phyloP scores from a whole-genome alignment of 2,797 vertebrate genomes.

The Anguilla obscura region DNA sequence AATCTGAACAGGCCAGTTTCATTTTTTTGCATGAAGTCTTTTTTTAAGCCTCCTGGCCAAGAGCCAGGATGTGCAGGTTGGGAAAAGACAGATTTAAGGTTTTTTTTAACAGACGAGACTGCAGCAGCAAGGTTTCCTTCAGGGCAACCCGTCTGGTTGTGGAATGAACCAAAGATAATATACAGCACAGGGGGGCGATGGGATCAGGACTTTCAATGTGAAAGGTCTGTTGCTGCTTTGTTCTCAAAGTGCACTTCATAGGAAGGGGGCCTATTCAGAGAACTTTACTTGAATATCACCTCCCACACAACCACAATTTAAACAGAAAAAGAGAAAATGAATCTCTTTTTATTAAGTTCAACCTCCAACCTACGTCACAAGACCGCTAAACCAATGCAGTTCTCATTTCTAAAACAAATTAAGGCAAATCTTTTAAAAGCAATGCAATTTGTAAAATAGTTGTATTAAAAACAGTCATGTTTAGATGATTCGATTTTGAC shows the following conservation, averaged over 20 bases:
- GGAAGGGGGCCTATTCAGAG: conserved; percentile 9
- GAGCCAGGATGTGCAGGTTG: conserved; percentile 37
- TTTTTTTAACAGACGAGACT: conserved; percentile 42
- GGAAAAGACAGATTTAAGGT: conserved; percentile 34
- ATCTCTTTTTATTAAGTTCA: conserved; percentile 13
- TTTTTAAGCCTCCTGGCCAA: conserved; percentile 30
- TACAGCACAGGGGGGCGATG: conserved; percentile 30
- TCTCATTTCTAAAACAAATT: conserved; percentile 6
- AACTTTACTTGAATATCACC: not conserved
- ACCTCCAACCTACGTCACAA: conserved; percentile 18
- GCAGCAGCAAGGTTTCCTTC: conserved; percentile 32
- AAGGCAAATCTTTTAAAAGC: not conserved
- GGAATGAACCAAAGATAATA: conserved; percentile 33
- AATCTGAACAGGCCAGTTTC: conserved; percentile 36
- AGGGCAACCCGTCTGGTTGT: conserved; percentile 32
- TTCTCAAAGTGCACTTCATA: conserved; percentile 32
- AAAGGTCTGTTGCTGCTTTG: conserved; percentile 2
- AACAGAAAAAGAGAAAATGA: not conserved
- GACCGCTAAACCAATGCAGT: not conserved
- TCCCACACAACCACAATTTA: not conserved
- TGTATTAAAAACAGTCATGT: conserved; percentile 32
- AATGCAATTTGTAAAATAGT: conserved; percentile 21
- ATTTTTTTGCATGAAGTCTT: conserved; percentile 16
- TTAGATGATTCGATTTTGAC: conserved; percentile 33
- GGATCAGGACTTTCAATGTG: conserved; percentile 31